Conservation (phyloP, 2,113 vertebrate genomes). For the Solenodon paradoxus region DNA sequence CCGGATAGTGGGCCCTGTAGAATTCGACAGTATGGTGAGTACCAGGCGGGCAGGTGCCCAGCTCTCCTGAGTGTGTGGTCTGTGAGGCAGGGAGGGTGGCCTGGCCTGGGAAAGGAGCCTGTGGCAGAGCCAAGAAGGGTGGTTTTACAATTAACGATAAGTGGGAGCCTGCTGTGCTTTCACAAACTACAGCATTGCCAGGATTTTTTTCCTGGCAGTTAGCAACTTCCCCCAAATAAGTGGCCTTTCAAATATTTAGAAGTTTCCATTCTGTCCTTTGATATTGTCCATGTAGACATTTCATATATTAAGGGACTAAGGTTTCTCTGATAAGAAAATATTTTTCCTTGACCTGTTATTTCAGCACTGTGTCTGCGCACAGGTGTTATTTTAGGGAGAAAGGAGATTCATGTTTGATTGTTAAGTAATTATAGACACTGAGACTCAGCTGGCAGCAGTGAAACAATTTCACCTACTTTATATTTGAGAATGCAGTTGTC, state of each 20-base stretch:
- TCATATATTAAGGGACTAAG: neutral
- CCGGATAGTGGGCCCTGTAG: conserved; percentile 82
- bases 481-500: neutral
- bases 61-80: accelerated
- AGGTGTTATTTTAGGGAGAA: neutral
- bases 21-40: conserved; percentile 89
- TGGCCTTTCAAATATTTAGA: neutral
- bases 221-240: neutral
- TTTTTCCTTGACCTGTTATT: neutral
- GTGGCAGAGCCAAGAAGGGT: neutral
- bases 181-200: neutral
- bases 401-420: neutral
- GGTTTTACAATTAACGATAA: neutral
- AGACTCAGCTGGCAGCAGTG: neutral
- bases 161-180: neutral
- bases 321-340: neutral
- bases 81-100: accelerated
- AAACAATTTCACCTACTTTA: neutral
- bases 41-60: accelerated
- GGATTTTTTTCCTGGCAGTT: neutral
- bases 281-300: too few species aligned
- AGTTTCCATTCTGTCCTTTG: too few species aligned
- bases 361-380: neutral
- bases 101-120: accelerated
- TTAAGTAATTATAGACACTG: neutral